Base-by-base conservation (phyloP, 2,113 vertebrate genomes). In the Corythornis cristatus region DNA sequence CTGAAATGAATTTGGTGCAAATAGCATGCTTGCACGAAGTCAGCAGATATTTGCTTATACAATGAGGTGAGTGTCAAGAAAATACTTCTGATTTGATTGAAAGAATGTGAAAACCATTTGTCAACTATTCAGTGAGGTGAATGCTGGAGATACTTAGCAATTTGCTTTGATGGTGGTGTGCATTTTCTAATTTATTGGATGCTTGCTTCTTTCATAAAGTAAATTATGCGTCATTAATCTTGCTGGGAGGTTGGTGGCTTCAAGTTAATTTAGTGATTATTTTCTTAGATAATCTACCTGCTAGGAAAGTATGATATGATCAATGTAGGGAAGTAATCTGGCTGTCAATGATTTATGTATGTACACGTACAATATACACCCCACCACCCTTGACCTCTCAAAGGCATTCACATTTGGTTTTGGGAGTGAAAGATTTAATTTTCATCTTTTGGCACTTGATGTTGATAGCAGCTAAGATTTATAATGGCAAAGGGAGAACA, bases 221-320 rank as follows among this genome's bases (percentile, higher is more conserved):
- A 98, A 98, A 98, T 97, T 97, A 96, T 83, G 43, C 95, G 83
- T 95, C 97, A 98, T 98, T 97, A 98, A 97, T 98, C 97, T 98
- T 98, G 70, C 91, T 91, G 73, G 82, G 82, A 95, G 85, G 66
- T 61, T 97, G 78, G 88, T 97, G 91, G 95, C 91, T 70, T 94
- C 83, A 85, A 96, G 72, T 96, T 97, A 98, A 97, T 97, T 97
- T 97, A 97, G 83, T 97, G 95, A 96, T 98, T 93, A 96, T 96
- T 97, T 97, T 96, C 93, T 94, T 89, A 97, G 75, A 96, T 97
- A 96, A 97, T 94, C 92, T 92, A 96, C 68, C 89, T 96, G 77
- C 90, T 94, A 94, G 75, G 90, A 84, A 97, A 96, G 51, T 88
- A 87, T 60, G 89, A 89, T 79, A 53, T 91, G 96, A 97, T 97